Evolutionary conservation across 1,140 invertebrate genomes (phyloP).

Genomic region (Sesamia nonagrioides): DNA sequence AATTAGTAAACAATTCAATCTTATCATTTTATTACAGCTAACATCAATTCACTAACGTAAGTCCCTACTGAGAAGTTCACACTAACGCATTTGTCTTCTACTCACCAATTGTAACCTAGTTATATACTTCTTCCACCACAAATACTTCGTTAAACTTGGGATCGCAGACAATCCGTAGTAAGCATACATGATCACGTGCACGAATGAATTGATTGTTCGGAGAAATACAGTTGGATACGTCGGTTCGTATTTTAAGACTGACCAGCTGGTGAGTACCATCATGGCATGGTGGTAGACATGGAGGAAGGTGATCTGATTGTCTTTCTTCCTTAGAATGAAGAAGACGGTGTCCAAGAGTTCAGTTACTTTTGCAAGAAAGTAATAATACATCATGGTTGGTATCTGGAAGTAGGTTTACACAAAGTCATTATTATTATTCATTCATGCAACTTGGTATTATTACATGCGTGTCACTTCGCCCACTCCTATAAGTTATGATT

Average conservation of each 20-base stretch:
- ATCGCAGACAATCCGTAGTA: slow-evolving; percentile 94
- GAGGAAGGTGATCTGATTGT: slow-evolving; percentile 91
- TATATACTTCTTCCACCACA: slow-evolving; percentile 83
- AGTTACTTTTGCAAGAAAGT: slow-evolving; percentile 89
- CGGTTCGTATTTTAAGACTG: slow-evolving; percentile 83
- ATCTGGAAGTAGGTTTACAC: slow-evolving; percentile 55
- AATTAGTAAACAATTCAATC: no score
- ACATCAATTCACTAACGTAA: no score
- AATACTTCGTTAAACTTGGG: slow-evolving; percentile 92
- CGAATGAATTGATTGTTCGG: slow-evolving; percentile 89
- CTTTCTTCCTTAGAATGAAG: slow-evolving; percentile 93
- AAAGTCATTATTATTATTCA: neutral
- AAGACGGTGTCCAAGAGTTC: slow-evolving; percentile 92
- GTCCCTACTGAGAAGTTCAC: no score
- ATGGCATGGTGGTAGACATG: slow-evolving; percentile 91
- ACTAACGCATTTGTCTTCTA: neutral
- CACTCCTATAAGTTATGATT: no score
- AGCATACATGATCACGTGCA: slow-evolving; percentile 93
- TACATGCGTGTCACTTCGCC: no score
- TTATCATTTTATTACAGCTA: no score
- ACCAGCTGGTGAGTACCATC: slow-evolving; percentile 87
- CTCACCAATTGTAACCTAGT: slow-evolving; percentile 93
- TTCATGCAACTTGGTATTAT: no score
- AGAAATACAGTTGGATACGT: slow-evolving; percentile 86
- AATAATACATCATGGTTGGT: slow-evolving; percentile 70